Evolutionary conservation across 2,113 vertebrate species (phyloP), one percentile per base, ranked within the genome.

Genomic region (Glaucidium brasilianum): DNA sequence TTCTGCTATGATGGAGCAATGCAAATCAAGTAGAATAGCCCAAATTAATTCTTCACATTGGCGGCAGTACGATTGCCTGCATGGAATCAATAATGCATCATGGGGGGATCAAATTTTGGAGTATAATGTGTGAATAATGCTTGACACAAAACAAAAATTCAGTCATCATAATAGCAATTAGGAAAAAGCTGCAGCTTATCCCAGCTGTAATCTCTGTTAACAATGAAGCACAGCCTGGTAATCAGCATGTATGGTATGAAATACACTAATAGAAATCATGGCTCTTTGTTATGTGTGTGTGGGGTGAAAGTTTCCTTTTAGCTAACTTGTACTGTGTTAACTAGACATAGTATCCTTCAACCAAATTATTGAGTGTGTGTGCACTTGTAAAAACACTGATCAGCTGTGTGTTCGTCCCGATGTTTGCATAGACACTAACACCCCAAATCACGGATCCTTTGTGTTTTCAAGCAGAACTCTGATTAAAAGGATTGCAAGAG

Each of bases 121-220:
- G 93, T 95, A 91, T 85, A 96, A 96, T 94, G 66, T 95, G 91
- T 92, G 90, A 97, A 85, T 97, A 96, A 96, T 81, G 82, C 95
- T 97, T 95, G 85, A 97, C 96, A 95, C 85, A 95, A 94, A 97
- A 95, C 91, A 96, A 97, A 97, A 97, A 97, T 95, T 92, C 88
- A 97, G 74, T 91, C 91, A 96, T 97, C 93, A 94, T 97, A 97
- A 97, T 97, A 97, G 95, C 94, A 96, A 95, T 97, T 94, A 95
- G 91, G 95, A 95, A 90, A 94, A 94, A 96, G 89, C 88, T 95
- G 90, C 90, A 94, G 96, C 92, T 97, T 96, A 97, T 91, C 92
- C 96, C 96, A 96, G 97, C 90, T 97, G 86, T 94, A 96, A 95
- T 94, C 92, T 95, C 85, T 81, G 83, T 75, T 92, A 96, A 97